phyloP scores from a whole-genome alignment of 2,797 vertebrate species.

The Dallia pectoralis region DNA sequence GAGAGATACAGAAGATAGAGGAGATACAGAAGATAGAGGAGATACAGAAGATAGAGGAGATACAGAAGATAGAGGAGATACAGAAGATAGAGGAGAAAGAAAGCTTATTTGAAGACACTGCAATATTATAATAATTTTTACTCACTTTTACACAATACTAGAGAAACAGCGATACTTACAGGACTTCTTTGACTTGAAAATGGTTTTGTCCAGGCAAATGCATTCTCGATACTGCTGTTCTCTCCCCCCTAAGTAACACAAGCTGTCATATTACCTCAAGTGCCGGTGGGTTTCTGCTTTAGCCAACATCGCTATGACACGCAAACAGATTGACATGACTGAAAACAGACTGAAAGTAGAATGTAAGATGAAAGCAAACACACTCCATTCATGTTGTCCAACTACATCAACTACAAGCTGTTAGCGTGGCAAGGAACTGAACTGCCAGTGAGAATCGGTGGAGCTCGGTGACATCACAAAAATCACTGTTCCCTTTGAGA shows the following conservation, averaged over 20 bases:
- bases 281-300: not conserved
- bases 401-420: too few species aligned
- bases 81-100: not conserved
- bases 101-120: too few species aligned
- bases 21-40: not conserved
- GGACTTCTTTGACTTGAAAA: not conserved
- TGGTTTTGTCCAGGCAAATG: slow-evolving; percentile 17
- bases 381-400: too few species aligned
- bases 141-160: not conserved
- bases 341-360: not conserved
- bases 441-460: too few species aligned
- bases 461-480: too few species aligned
- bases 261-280: not conserved
- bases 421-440: too few species aligned
- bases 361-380: not conserved
- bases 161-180: slow-evolving; percentile 3
- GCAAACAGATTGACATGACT: not conserved
- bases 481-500: too few species aligned
- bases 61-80: not conserved
- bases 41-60: not conserved
- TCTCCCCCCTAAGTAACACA: slow-evolving; percentile 22
- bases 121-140: not conserved
- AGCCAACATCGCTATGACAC: not conserved
- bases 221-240: not conserved
- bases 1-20: not conserved